These are phyloP conservation scores for Camponotus floridanus DNA, from an alignment of 1,140 invertebrate species.

Conservation along the genomic window DNA sequence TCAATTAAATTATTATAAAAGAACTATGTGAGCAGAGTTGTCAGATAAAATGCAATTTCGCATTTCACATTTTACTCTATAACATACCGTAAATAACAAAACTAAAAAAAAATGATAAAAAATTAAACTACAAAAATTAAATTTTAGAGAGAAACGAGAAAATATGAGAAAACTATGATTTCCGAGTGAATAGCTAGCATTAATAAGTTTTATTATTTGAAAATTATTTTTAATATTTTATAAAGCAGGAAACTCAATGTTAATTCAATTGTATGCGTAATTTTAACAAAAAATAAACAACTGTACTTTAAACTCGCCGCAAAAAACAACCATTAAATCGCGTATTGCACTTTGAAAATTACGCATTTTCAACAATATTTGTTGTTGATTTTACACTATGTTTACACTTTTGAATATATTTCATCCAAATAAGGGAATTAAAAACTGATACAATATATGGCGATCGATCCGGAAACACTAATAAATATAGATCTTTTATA, in stretches of 20 bases:
- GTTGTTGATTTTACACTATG: constrained; percentile 26
- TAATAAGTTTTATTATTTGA: neutral
- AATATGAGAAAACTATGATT: neutral
- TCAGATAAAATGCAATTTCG: too few relatives aligned
- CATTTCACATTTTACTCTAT: too few relatives aligned
- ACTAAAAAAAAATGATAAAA: neutral
- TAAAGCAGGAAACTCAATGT: neutral
- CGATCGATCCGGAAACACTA: constrained; percentile 6
- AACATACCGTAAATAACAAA: too few relatives aligned
- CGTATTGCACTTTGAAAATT: constrained; percentile 16
- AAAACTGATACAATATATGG: constrained; percentile 16
- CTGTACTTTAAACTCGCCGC: constrained; percentile 18
- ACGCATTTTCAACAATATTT: constrained; percentile 33
- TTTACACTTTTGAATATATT: constrained; percentile 28
- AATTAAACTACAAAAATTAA: neutral
- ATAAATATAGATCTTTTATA: constrained; percentile 22
- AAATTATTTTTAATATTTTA: neutral
- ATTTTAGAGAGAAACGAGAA: neutral
- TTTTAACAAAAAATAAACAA: neutral
- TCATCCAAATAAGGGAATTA: constrained; percentile 50
- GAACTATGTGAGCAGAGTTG: too few relatives aligned
- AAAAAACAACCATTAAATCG: constrained; percentile 23
- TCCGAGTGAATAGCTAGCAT: neutral
- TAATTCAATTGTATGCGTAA: neutral
- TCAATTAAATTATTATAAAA: too few relatives aligned